Conservation (phyloP, 1,140 invertebrate species). For the Galleria mellonella region DNA sequence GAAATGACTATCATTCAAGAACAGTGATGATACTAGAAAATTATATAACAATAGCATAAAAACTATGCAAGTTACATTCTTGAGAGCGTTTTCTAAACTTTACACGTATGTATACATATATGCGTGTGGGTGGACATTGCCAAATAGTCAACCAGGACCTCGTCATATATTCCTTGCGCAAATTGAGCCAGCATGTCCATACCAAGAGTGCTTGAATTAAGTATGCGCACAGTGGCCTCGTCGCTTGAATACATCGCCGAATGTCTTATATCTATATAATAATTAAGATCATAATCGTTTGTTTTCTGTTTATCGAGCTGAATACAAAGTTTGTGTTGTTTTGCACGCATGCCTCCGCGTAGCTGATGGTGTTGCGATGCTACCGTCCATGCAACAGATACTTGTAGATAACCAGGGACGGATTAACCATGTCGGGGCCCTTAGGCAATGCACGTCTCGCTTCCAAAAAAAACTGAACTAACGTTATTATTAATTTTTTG, state of each 20-base stretch:
- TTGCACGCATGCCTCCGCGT: conserved; percentile 37
- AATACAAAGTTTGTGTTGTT: conserved; percentile 4
- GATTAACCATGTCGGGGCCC: no score
- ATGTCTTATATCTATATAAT: not conserved
- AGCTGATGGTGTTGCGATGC: conserved; percentile 22
- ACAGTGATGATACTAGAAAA: not conserved
- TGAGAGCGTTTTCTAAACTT: no score
- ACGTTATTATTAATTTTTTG: no score
- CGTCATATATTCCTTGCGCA: conserved; percentile 12
- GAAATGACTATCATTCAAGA: not conserved
- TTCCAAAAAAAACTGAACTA: no score
- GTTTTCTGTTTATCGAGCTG: not conserved
- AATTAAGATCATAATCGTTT: conserved; percentile 7
- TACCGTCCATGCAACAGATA: conserved; percentile 21
- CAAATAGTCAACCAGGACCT: conserved; percentile 15
- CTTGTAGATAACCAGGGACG: conserved; percentile 14
- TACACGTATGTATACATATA: no score
- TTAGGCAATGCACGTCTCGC: no score
- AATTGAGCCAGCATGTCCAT: conserved; percentile 10
- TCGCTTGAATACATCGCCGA: no score
- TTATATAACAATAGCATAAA: not conserved
- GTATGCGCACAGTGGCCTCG: no score
- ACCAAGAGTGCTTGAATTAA: conserved; percentile 12
- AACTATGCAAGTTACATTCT: not conserved
- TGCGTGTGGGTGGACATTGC: conserved; percentile 9